Evolutionary conservation across 2,797 vertebrate species (phyloP), one percentile per base, ranked within the genome.

Genomic region (Notolepis coatsorum): DNA sequence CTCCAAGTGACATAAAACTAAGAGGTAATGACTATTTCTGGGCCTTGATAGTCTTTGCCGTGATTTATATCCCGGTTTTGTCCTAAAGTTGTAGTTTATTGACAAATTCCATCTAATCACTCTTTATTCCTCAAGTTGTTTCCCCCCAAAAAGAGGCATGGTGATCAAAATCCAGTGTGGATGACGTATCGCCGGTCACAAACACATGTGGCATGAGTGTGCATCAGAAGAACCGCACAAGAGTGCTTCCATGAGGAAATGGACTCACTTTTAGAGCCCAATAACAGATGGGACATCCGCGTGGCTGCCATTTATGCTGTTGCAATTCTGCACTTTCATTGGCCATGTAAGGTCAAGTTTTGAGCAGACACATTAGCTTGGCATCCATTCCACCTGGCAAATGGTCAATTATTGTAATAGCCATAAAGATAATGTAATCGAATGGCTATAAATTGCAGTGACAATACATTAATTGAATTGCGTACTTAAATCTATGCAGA

Each of bases 391-490:
- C 78, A 85, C 68, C 76, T 76, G 46, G 65, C 71, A 84, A 88
- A 85, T 66, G 76, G 77, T 87, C 80, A 81, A 88, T 87, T 82
- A 76, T 70, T 73, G 51, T 68, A 84, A 82, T 43, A 61, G 71
- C 77, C 57, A 73, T 88, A 76, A 88, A 89, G 79, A 89, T 84
- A 81, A 82, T 70, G 77, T 70, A 84, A 89, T 85, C 64, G 68
- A 88, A 88, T 73, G 71, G 70, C 83, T 80, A 88, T 85, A 85
- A 73, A 86, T 89, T 84, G 77, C 46, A 62, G 52, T 62, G 82
- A 76, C 69, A 80, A 86, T 66, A 58, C 73, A 87, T 87, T 90
- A 80, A 90, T 86, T 90, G 75, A 86, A 89, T 76, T 83, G 81
- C 81, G 71, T 61, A 79, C 79, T 79, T 81, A 71, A 82, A 81